Conservation (phyloP, 23 tunicate species). For the Aplidium turbinatum region DNA sequence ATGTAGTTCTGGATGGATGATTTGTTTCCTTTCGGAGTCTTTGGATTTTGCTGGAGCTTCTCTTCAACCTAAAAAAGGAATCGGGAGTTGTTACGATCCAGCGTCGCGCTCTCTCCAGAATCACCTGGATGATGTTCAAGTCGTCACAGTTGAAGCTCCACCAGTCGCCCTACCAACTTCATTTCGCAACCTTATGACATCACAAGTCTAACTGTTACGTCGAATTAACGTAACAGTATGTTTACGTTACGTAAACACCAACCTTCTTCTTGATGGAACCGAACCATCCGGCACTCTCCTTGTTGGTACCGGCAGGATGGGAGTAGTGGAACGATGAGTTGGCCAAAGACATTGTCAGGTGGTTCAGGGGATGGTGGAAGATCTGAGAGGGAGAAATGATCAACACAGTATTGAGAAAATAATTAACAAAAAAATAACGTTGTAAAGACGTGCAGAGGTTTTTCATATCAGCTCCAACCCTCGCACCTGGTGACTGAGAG, state of each 20-base stretch:
- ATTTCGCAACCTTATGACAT: no score
- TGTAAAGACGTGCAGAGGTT: neutral
- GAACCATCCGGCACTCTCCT: slow-evolving; percentile 70
- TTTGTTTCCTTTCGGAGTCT: slow-evolving; percentile 68
- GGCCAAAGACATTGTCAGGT: slow-evolving; percentile 88
- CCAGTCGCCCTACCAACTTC: no score
- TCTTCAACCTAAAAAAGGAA: slow-evolving; percentile 56
- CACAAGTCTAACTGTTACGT: no score
- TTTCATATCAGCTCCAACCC: no score
- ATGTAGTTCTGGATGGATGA: slow-evolving; percentile 79
- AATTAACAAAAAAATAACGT: neutral
- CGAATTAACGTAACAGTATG: no score
- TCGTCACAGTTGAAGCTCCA: no score
- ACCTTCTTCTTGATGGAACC: slow-evolving; percentile 91
- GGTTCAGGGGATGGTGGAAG: slow-evolving; percentile 84
- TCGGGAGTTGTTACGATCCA: no score
- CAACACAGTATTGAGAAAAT: no score
- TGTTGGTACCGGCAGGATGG: slow-evolving; percentile 11
- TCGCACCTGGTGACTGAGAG: slow-evolving; percentile 26
- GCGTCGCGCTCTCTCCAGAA: no score
- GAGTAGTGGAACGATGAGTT: slow-evolving; percentile 79
- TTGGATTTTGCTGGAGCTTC: slow-evolving; percentile 54
- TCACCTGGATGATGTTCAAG: no score
- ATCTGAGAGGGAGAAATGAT: no score
- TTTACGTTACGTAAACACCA: no score